Base-by-base conservation (phyloP, 2,113 vertebrate species). In the Sminthopsis crassicaudata region DNA sequence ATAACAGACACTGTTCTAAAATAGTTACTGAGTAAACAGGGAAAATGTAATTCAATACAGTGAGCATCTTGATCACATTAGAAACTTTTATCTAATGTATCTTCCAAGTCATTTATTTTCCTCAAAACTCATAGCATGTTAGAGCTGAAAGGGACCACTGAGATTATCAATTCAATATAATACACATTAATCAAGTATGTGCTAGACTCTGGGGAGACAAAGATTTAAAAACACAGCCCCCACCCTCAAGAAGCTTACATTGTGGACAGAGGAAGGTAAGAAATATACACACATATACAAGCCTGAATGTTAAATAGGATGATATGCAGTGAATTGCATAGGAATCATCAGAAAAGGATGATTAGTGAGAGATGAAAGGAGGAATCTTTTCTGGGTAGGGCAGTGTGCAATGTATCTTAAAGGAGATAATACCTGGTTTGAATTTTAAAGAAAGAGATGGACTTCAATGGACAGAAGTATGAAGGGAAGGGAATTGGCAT, bases 1-100 rank as follows among this genome's bases (percentile, higher is more conserved):
- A 91, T 55, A 91, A 92, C 91, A 94, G 55, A 91, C 51, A 92
- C 94, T 91, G 91, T 91, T 92, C 55, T 90, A 76, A 95, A 93
- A 51, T 48, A 52, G 67, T 30, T 95, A 76, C 90, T 6, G 14
- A 57, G 89, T 90, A 90, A 93, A 57, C 91, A 67, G 53, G 53
- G 91, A 95, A 76, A 11, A 95, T 95, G 93, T 95, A 95, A 96
- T 26, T 96, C 50, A 92, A 54, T 50, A 90, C n/a, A 92, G 89
- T 67, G 91, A 95, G 92, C 0, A 22, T 36, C 2, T 16, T 46
- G 67, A 93, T 94, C 26, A 9, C 46, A 53, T 90, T 92, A 90
- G 50, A 92, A 76, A 10, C 22, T 91, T 46, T 53, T 50, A 60
- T 91, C 57, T 95, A n/a, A 27, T 26, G 42, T 91, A 46, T 94